A percentile compares a stretch with the other conserved stretches of the same genome.
phyloP scores from a whole-genome alignment of 2,113 vertebrate genomes.

The Tragelaphus buxtoni region DNA sequence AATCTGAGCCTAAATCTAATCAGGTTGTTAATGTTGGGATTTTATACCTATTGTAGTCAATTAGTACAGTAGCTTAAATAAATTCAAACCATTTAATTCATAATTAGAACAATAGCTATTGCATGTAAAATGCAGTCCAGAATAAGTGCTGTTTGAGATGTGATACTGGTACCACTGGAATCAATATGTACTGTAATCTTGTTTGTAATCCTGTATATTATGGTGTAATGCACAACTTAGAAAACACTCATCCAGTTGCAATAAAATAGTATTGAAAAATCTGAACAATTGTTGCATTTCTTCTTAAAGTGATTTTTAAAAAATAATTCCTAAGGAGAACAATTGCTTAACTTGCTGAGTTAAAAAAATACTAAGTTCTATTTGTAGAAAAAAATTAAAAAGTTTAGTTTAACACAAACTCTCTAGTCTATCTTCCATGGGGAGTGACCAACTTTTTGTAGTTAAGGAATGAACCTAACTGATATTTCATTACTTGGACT shows the following conservation, averaged over 20 bases:
- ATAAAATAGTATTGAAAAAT: slow-evolving; percentile 84
- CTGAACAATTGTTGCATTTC: slow-evolving; percentile 82
- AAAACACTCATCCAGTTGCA: slow-evolving; percentile 81
- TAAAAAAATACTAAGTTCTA: slow-evolving; percentile 77
- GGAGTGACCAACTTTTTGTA: background rate
- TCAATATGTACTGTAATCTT: slow-evolving; percentile 88
- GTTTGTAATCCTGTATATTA: slow-evolving; percentile 89
- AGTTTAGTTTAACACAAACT: background rate
- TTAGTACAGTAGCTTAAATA: slow-evolving; percentile 86
- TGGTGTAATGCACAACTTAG: slow-evolving; percentile 89
- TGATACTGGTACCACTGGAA: slow-evolving; percentile 86
- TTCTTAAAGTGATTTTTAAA: slow-evolving; percentile 78
- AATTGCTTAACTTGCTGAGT: slow-evolving; percentile 80
- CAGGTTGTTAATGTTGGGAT: slow-evolving; percentile 83
- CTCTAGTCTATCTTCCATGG: background rate
- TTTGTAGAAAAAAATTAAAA: slow-evolving; percentile 82
- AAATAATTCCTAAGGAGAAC: slow-evolving; percentile 79
- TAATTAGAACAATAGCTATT: slow-evolving; percentile 88
- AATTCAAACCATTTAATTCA: slow-evolving; percentile 83
- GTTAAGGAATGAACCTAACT: background rate
- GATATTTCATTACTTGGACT: slow-evolving; percentile 2
- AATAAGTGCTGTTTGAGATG: slow-evolving; percentile 88
- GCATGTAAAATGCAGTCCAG: slow-evolving; percentile 89
- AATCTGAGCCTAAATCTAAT: slow-evolving; percentile 81
- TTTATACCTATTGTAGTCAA: slow-evolving; percentile 84